Evolutionary conservation across 2,888 invertebrate genomes (phyloP).

Genomic region (Empis stercorea): DNA sequence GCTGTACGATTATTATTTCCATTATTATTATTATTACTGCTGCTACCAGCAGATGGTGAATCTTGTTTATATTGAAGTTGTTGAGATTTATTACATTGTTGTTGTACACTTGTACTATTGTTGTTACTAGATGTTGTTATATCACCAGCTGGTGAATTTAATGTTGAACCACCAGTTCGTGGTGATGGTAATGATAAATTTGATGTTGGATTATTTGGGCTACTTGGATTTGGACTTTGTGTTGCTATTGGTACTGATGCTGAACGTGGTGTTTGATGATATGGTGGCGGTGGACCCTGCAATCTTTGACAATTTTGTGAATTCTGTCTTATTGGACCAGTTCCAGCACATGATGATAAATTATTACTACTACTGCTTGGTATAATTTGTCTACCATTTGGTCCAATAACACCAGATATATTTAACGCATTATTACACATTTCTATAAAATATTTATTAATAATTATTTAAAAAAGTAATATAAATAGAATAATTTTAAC

Average conservation of each 20-base stretch:
- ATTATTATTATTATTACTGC: not conserved
- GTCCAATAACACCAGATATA: constrained; percentile 15
- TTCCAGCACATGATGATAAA: constrained; percentile 15
- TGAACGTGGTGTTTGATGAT: constrained; percentile 59
- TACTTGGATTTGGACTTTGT: constrained; percentile 59
- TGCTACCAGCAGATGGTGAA: constrained; percentile 37
- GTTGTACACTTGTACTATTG: constrained; percentile 9
- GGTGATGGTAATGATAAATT: constrained; percentile 64
- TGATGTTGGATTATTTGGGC: constrained; percentile 57
- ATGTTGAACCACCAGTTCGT: constrained; percentile 44
- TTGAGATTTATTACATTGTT: constrained; percentile 13
- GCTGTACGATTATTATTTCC: constrained; percentile 1
- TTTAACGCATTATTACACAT: constrained; percentile 6
- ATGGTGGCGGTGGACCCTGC: constrained; percentile 68
- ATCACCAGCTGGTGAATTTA: constrained; percentile 56
- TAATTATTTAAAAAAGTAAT: too few species aligned
- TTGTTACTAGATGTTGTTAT: constrained; percentile 38
- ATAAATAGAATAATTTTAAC: too few species aligned
- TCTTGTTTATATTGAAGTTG: constrained; percentile 43
- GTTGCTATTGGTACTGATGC: constrained; percentile 62
- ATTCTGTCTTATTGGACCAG: constrained; percentile 2
- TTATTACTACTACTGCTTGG: not conserved
- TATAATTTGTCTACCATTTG: constrained; percentile 2
- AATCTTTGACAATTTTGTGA: constrained; percentile 33
- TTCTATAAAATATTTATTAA: not conserved